A percentile compares a stretch with the other conserved stretches of the same genome.
phyloP scores from a whole-genome alignment of 2,888 invertebrate species.

The Smittia aterrima region DNA sequence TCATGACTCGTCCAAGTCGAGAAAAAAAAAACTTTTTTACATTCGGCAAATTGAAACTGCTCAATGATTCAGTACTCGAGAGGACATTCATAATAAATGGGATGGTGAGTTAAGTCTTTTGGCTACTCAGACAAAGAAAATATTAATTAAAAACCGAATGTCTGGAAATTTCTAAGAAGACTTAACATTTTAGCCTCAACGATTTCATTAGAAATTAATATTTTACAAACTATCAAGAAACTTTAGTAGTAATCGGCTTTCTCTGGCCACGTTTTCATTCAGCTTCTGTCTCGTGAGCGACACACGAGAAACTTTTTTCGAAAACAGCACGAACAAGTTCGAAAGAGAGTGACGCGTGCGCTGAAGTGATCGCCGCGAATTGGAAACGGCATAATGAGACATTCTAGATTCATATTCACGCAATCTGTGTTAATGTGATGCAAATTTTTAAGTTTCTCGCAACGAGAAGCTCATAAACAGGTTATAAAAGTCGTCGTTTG shows the following conservation, averaged over 20 bases:
- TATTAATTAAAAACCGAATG: background rate
- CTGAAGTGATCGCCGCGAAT: background rate
- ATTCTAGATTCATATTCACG: conserved; percentile 21
- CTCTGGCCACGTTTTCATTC: background rate
- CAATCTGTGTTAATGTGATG: conserved; percentile 23
- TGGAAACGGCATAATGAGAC: background rate
- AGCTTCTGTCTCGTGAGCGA: background rate
- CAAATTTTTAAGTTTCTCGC: conserved; percentile 10
- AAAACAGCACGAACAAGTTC: background rate
- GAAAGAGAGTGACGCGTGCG: conserved; percentile 11
- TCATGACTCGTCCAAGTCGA: too few relatives aligned
- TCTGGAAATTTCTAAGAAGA: background rate
- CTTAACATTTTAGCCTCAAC: background rate
- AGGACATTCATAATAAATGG: too few relatives aligned
- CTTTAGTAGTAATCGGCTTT: conserved; percentile 1
- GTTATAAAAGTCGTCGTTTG: background rate
- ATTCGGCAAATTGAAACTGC: too few relatives aligned
- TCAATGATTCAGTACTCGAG: too few relatives aligned
- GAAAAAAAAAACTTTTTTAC: too few relatives aligned
- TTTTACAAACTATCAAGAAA: background rate
- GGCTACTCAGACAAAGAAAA: background rate
- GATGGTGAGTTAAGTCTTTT: too few relatives aligned
- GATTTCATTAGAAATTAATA: background rate
- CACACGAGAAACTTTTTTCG: conserved; percentile 4
- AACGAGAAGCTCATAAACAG: background rate